A percentile compares a stretch with the other conserved stretches of the same genome.
These are phyloP conservation scores for Nezara viridula DNA, from an alignment of 2,888 invertebrate genomes.

Conservation along the genomic window DNA sequence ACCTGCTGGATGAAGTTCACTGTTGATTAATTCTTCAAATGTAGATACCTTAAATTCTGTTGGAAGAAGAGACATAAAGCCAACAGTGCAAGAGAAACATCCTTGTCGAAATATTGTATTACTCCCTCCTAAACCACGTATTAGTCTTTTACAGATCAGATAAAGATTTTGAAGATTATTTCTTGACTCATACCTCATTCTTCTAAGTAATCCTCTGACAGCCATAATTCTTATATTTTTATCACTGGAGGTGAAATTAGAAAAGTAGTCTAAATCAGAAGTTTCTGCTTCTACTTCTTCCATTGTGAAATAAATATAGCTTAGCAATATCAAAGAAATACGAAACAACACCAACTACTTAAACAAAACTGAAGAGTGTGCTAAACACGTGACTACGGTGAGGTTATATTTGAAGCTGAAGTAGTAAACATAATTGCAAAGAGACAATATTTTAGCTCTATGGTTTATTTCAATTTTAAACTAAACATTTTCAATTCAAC, in stretches of 20 bases:
- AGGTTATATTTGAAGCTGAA: neutral
- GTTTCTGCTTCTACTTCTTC: neutral
- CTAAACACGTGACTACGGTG: neutral
- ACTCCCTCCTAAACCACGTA: constrained; percentile 51
- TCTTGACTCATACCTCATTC: constrained; percentile 17
- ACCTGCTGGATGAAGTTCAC: constrained; percentile 52
- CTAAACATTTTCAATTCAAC: neutral
- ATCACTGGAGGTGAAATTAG: constrained; percentile 2
- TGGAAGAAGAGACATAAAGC: constrained; percentile 42
- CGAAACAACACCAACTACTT: neutral
- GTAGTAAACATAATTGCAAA: neutral
- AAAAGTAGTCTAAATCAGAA: constrained; percentile 45
- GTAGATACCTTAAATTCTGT: constrained; percentile 8
- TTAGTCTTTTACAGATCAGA: constrained; percentile 50
- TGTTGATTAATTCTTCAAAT: constrained; percentile 43
- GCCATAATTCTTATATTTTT: neutral
- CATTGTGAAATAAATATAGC: neutral
- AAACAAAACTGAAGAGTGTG: neutral
- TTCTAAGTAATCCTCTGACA: constrained; percentile 26
- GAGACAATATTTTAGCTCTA: neutral
- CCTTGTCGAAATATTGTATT: constrained; percentile 52
- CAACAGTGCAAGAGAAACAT: constrained; percentile 48
- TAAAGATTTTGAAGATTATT: neutral
- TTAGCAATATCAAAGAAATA: neutral
- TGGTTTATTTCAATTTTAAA: neutral